Conservation (phyloP, 1,140 invertebrate species). For the Tetragonula clypearis region DNA sequence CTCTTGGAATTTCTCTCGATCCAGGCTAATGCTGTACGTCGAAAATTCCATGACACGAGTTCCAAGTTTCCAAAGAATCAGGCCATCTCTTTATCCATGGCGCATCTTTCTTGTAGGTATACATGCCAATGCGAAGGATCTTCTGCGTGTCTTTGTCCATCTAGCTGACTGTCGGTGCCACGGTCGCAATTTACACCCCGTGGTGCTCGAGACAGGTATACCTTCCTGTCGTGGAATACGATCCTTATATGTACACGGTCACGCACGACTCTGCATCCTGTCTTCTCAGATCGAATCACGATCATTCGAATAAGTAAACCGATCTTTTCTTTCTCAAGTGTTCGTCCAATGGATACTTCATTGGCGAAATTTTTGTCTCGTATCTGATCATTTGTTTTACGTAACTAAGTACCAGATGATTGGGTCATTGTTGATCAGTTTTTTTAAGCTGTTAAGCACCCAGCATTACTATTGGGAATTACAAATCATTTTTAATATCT, state of each 20-base stretch:
- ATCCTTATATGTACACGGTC: background rate
- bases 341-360: conserved; percentile 8
- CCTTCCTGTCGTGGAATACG: background rate
- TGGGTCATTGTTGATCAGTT: background rate
- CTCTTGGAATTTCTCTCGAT: conserved; percentile 13
- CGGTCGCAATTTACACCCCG: conserved; percentile 74
- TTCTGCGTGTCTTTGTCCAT: conserved; percentile 35
- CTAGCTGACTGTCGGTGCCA: conserved; percentile 56
- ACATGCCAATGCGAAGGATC: background rate
- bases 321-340: conserved; percentile 8
- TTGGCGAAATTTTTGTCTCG: conserved; percentile 29
- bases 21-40: background rate
- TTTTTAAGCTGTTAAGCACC: background rate
- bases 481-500: background rate
- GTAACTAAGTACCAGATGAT: background rate
- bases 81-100: conserved; percentile 57
- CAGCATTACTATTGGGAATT: background rate
- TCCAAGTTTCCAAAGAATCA: conserved; percentile 30
- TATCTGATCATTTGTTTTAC: background rate
- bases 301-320: conserved; percentile 51
- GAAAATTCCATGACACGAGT: conserved; percentile 11
- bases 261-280: background rate
- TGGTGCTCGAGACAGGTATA: conserved; percentile 56
- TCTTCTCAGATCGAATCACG: conserved; percentile 1
- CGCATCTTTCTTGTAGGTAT: conserved; percentile 49